These are phyloP conservation scores for Phenganax stokvisi DNA, from an alignment of 92 coral and sea anemone species.

Conservation along the genomic window DNA sequence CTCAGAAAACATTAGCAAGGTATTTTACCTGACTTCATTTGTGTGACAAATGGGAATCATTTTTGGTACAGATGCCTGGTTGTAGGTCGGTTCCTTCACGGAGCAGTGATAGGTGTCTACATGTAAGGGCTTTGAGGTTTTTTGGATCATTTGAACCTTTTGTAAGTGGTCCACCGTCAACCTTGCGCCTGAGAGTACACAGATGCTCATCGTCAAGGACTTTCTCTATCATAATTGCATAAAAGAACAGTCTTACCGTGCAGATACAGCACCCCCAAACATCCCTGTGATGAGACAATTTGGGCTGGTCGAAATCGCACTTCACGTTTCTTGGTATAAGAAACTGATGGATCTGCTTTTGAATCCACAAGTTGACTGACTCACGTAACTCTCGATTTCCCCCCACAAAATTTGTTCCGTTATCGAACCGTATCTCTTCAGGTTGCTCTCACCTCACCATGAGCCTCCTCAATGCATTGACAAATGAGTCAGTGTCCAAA, in stretches of 20 bases:
- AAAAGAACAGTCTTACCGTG: neutral
- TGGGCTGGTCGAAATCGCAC: slow-evolving; percentile 2
- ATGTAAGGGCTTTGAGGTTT: neutral
- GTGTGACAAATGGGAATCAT: neutral
- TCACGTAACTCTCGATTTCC: neutral
- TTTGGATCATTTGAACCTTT: neutral
- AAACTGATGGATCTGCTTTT: neutral
- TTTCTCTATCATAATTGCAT: too few relatives aligned
- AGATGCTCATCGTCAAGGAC: too few relatives aligned
- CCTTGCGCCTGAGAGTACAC: too few relatives aligned
- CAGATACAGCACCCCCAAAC: slow-evolving; percentile 14
- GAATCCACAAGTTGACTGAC: slow-evolving; percentile 36
- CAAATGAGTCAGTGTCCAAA: slow-evolving; percentile 32
- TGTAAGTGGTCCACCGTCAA: neutral
- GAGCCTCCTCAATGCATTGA: slow-evolving; percentile 28
- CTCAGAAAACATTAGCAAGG: neutral
- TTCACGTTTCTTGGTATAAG: neutral
- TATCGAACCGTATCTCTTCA: slow-evolving; percentile 28
- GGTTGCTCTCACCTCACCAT: neutral
- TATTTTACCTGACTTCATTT: slow-evolving; percentile 16
- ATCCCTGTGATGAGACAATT: neutral
- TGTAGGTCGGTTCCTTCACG: neutral
- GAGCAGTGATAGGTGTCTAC: neutral
- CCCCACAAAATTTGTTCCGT: slow-evolving; percentile 33
- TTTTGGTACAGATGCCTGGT: neutral